phyloP scores from a whole-genome alignment of 2,797 vertebrate genomes.

The Clamator glandarius region DNA sequence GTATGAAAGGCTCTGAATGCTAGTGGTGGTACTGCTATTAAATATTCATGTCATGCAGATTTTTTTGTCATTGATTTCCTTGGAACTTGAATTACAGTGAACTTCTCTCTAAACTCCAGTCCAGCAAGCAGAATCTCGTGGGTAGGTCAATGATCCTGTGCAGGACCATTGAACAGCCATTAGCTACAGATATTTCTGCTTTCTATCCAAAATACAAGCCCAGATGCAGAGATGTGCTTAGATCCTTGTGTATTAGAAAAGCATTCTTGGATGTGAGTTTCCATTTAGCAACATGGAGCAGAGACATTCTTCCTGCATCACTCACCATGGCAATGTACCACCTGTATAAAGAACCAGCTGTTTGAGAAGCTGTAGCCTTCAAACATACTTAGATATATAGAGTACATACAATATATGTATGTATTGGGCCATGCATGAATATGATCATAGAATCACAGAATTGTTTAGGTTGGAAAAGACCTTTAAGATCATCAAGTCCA shows the following conservation, averaged over 20 bases:
- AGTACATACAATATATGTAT: not conserved
- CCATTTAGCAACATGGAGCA: not conserved
- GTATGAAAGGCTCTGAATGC: not conserved
- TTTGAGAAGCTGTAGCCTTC: not conserved
- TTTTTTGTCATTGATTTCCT: not conserved
- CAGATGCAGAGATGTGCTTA: not conserved
- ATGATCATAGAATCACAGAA: too few relatives aligned
- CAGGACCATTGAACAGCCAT: not conserved
- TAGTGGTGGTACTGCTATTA: not conserved
- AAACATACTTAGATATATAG: not conserved
- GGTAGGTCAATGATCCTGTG: not conserved
- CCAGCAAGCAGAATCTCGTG: not conserved
- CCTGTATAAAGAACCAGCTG: not conserved
- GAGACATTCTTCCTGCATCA: not conserved
- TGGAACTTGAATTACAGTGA: not conserved
- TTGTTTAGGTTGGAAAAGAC: too few relatives aligned
- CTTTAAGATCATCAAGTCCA: too few relatives aligned
- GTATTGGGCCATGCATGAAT: not conserved
- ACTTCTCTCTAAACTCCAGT: not conserved
- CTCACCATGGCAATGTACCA: fast-evolving
- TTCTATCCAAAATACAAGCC: not conserved
- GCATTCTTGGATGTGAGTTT: not conserved
- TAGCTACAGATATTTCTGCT: not conserved
- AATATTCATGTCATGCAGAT: not conserved
- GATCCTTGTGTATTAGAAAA: not conserved